Evolutionary conservation across 2,888 invertebrate genomes (phyloP).

Genomic region (Hydraecia micacea): DNA sequence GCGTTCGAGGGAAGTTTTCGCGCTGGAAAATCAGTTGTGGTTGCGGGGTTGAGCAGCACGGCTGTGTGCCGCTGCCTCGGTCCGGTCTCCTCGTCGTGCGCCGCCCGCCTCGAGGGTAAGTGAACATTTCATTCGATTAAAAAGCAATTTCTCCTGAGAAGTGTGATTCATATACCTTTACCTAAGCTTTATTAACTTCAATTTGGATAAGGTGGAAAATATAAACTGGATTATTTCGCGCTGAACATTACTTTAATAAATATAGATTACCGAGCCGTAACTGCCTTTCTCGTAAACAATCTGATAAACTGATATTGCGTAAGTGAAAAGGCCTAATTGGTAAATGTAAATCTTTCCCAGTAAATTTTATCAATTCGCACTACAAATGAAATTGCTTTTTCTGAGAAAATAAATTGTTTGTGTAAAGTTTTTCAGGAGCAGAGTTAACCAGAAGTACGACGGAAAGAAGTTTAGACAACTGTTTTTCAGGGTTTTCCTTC

Average conservation of each 20-base stretch:
- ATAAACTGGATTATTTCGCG: constrained; percentile 45
- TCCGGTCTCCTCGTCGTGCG: constrained; percentile 71
- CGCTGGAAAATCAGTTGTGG: constrained; percentile 87
- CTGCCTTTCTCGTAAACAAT: constrained; percentile 45
- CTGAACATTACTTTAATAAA: constrained; percentile 50
- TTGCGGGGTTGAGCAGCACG: constrained; percentile 83
- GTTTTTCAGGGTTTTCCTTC: background rate
- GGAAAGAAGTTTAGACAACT: constrained; percentile 1
- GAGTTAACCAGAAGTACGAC: constrained; percentile 18
- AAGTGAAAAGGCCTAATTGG: constrained; percentile 29
- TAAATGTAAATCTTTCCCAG: background rate
- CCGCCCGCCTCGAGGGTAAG: constrained; percentile 86
- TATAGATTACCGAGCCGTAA: constrained; percentile 30
- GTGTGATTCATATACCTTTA: constrained; percentile 72
- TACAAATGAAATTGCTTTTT: constrained; percentile 54
- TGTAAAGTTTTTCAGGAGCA: constrained; percentile 47
- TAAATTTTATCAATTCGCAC: constrained; percentile 1
- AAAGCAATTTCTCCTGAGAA: constrained; percentile 87
- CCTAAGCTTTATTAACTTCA: constrained; percentile 65
- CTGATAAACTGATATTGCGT: constrained; percentile 35
- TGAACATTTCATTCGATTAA: constrained; percentile 88
- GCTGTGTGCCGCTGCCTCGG: constrained; percentile 82
- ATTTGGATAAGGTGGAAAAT: constrained; percentile 66
- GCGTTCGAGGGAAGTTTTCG: constrained; percentile 88
- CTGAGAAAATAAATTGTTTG: constrained; percentile 17